Evolutionary conservation across 2,797 vertebrate species (phyloP), one percentile per base, ranked within the genome.

Genomic region (Rhinogobio ventralis): DNA sequence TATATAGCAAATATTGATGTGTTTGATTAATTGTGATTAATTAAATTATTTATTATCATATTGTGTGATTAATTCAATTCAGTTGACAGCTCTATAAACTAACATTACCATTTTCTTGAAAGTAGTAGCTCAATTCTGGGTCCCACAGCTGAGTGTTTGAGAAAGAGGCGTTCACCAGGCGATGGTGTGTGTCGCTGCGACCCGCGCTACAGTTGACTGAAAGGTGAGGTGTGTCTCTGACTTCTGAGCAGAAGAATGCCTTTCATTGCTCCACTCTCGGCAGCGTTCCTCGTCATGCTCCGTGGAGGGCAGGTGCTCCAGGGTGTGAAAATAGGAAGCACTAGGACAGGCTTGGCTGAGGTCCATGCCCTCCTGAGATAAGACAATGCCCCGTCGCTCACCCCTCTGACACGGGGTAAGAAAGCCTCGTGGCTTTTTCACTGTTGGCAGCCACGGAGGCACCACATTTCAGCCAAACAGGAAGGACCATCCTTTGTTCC

Each of bases 241-340:
- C 89, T 42, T 51, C 91, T 60, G 92, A 93, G 92, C 45, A 15
- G 90, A 93, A 93, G 91, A 91, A 90, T 91, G 87, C 89, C 90
- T 90, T 88, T 90, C 92, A 94, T 93, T 93, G 93, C 94, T 94
- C 91, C 92, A 85, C 30, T 88, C 78, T 49, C 4, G 49, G 84
- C 87, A 85, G 90, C 88, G 86, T 91, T 90, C 88, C 85, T 85
- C 87, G 92, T 93, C 92, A 94, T 88, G 93, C 93, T 94, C 90
- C 88, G 89, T 78, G 85, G 91, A 93, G 91, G 90, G 91, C 94
- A 95, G 94, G 94, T 95, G 93, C 94, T 93, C 91, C 30, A 83
- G 90, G 89, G 94, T 94, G 94, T 95, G 93, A 95, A 95, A 94
- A 94, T 92, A 93, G 94, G 93, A 95, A 95, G 90, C 91, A 89